Evolutionary conservation across 64 coral and sea anemone species (phyloP).

Genomic region (Platygyra sinensis): DNA sequence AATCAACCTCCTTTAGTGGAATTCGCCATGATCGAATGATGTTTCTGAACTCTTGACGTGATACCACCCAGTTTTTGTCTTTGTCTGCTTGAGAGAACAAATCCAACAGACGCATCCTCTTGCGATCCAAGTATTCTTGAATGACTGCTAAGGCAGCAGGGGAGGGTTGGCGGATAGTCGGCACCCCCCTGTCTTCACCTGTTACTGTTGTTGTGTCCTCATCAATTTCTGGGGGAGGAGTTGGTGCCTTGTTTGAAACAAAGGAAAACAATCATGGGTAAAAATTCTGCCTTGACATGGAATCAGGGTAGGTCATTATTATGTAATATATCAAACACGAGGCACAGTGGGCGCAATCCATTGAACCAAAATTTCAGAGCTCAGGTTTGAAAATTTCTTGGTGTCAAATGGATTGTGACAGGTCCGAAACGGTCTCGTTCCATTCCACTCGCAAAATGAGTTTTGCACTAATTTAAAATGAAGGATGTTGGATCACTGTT

Average conservation of each 20-base stretch:
- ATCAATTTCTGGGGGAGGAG: constrained; percentile 31
- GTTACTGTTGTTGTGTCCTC: constrained; percentile 58
- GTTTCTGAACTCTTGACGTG: constrained; percentile 80
- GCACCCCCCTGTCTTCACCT: constrained; percentile 86
- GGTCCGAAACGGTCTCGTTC: too few relatives aligned
- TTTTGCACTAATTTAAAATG: too few relatives aligned
- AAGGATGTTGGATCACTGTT: too few relatives aligned
- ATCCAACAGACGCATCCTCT: constrained; percentile 76
- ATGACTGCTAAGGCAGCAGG: constrained; percentile 86
- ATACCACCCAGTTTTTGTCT: constrained; percentile 93
- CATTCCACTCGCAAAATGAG: too few relatives aligned
- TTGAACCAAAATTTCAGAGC: too few relatives aligned
- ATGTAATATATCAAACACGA: too few relatives aligned
- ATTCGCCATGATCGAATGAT: constrained; percentile 80
- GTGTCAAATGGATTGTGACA: too few relatives aligned
- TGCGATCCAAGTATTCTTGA: constrained; percentile 77
- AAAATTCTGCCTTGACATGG: neutral
- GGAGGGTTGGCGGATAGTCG: constrained; percentile 83
- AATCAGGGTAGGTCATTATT: too few relatives aligned
- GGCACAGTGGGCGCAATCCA: too few relatives aligned
- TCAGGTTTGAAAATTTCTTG: too few relatives aligned
- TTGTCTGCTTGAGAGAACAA: constrained; percentile 93
- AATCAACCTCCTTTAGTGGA: constrained; percentile 78
- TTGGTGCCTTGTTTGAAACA: neutral
- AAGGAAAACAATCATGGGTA: neutral